Evolutionary conservation across 2,888 invertebrate genomes (phyloP).

Genomic region (Bombyx huttoni): DNA sequence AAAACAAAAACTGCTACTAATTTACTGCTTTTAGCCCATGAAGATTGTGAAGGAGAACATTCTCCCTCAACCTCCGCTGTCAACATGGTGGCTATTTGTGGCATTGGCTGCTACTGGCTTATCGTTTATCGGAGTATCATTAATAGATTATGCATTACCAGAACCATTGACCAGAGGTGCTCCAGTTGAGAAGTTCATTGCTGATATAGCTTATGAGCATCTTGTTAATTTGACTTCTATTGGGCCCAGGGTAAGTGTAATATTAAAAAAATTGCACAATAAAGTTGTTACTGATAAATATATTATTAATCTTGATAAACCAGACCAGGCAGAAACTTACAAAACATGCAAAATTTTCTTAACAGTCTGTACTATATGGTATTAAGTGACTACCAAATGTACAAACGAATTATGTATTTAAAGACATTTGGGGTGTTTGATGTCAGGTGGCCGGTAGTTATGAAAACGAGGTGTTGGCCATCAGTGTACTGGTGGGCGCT

Average conservation of each 20-base stretch:
- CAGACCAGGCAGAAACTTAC: too few relatives aligned
- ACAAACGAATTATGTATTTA: too few relatives aligned
- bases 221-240: conserved; percentile 74
- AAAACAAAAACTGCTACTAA: not conserved
- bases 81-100: conserved; percentile 54
- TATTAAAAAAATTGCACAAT: not conserved
- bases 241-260: conserved; percentile 63
- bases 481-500: conserved; percentile 72
- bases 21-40: not conserved
- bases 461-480: conserved; percentile 83
- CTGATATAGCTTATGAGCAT: conserved; percentile 76
- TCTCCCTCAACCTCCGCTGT: conserved; percentile 17
- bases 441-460: conserved; percentile 77
- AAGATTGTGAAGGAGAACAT: conserved; percentile 33
- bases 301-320: too few relatives aligned
- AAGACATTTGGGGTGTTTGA: too few relatives aligned
- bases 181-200: conserved; percentile 37
- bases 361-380: too few relatives aligned
- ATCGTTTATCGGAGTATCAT: conserved; percentile 58
- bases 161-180: conserved; percentile 41
- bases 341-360: too few relatives aligned
- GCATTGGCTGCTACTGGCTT: conserved; percentile 64
- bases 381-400: too few relatives aligned
- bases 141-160: conserved; percentile 73
- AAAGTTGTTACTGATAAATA: not conserved